Base-by-base conservation (phyloP, 2,113 vertebrate species). In the Anser brachyrhynchus region DNA sequence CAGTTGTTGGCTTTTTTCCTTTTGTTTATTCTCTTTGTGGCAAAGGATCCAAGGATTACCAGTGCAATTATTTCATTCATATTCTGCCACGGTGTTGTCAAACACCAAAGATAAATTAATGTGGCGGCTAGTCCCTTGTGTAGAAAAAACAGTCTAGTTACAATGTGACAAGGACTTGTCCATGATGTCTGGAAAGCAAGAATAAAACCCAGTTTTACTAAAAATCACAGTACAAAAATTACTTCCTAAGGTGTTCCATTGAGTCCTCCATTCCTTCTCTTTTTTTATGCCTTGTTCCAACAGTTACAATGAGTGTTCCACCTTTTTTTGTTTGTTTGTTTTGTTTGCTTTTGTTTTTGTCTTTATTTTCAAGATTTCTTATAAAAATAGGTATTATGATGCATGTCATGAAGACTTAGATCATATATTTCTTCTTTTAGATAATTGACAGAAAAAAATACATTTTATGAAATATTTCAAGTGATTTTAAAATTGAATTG, bases 301-400 rank as follows among this genome's bases (percentile, higher is more conserved):
- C 18, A 11, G 16, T 62, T 46, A 41, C 0, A 0, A 57, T 46
- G 4, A 75, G 10, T 43, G 13, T 3, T 3, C 6, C 9, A 7
- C 2, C 4, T 3, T 25, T 51, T 37, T 52, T 5, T 5, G 35
- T 74, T 80, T 46, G 44, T 46, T 46, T 46, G 44, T 46, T 46
- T 46, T 46, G 46, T 9, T 46, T 21, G 44, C 18, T 46, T 46
- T 46, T 46, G 46, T 46, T 20, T 46, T 46, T 46, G 5, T 46
- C 46, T 46, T 46, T 46, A 46, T 46, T 58, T 91, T 91, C 66
- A 81, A 80, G 18, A 1, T 3, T 81, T 77, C 10, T 23, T 87
- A 29, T 9, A 23, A 81, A 65, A 7, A 7, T 13, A 72, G 61
- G 7, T 20, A 9, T 51, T 85, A 74, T 31, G 29, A 43, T 57